phyloP scores from a whole-genome alignment of 2,888 invertebrate genomes.

The Venustoraphidia nigricollis region DNA sequence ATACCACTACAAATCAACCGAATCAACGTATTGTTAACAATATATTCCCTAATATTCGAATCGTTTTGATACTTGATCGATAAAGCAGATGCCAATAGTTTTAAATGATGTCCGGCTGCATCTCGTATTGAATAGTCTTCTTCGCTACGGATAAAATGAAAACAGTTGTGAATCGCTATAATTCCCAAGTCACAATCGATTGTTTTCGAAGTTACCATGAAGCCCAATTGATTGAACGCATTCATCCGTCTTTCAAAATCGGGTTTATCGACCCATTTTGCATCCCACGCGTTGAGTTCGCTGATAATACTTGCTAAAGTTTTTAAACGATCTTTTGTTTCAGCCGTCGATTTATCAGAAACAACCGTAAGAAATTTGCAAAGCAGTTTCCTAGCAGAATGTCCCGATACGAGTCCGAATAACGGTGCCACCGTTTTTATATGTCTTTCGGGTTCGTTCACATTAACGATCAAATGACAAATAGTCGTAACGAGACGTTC shows the following conservation, averaged over 20 bases:
- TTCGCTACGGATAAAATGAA: conserved; percentile 58
- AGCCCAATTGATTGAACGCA: conserved; percentile 54
- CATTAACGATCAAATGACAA: conserved; percentile 55
- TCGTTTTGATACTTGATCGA: conserved; percentile 36
- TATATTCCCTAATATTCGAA: conserved; percentile 40
- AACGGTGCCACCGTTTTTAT: conserved; percentile 54
- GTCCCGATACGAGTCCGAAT: conserved; percentile 47
- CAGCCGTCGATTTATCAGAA: conserved; percentile 26
- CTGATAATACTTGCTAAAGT: conserved; percentile 26
- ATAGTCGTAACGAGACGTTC: conserved; percentile 55
- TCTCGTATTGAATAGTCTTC: conserved; percentile 75
- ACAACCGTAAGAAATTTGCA: conserved; percentile 45
- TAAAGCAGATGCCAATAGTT: conserved; percentile 48
- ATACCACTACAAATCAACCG: conserved; percentile 57
- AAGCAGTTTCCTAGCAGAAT: conserved; percentile 52
- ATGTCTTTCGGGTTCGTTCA: conserved; percentile 46
- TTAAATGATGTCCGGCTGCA: conserved; percentile 58
- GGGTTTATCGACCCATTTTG: conserved; percentile 83
- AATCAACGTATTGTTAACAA: conserved; percentile 60
- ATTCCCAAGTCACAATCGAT: conserved; percentile 51
- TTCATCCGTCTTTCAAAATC: conserved; percentile 72
- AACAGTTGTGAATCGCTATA: conserved; percentile 68
- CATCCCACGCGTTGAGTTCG: conserved; percentile 77
- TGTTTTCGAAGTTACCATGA: conserved; percentile 28
- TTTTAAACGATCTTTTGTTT: too few species aligned